Base-by-base conservation (phyloP, 2,888 invertebrate genomes). In the Copidosoma aretas region DNA sequence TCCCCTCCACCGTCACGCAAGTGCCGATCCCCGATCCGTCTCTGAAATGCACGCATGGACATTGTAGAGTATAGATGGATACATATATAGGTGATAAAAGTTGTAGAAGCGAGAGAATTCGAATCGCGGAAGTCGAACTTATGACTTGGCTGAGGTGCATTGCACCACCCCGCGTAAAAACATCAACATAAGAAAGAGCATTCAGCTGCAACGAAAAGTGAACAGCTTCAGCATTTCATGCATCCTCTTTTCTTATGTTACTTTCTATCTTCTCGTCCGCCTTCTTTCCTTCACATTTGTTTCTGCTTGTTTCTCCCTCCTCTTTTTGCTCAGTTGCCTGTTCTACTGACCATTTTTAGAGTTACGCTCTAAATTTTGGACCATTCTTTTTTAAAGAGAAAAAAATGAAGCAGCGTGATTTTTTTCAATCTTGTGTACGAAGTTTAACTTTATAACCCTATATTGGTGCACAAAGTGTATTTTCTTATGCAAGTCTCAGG, bases 111-210 rank as follows among this genome's bases (percentile, higher is more conserved):
- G 39, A 54, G 64, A 70, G 74, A 78, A 77, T 74, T 67, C 66
- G 74, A 77, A 67, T 75, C 70, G 77, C 76, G 76, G 77, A 76
- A 75, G 71, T 74, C 61, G 71, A 68, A 67, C 70, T 73, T 32
- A 3, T 8, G 4, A 8, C 32, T 32, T 32, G 32, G 32, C 32
- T 32, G 8, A 32, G 4, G 32, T 32, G 32, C 32, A 5, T 32
- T 32, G 3, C 8, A 32, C 32, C 32, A 32, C 71, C 67, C 68
- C 72, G 60, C 63, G 72, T 46, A 71, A 76, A 77, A 78, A 77
- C 73, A 71, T 72, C 74, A 77, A 74, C 32, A 32, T 32, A 5
- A 76, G 75, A 71, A 12, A 41, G 46, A n/a, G 51, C n/a, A n/a
- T n/a, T n/a, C 57, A 57, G 60, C 56, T 60, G 60, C 68, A 60